Percentiles rank a stretch among this genome's conserved stretches.
Conservation (phyloP, 2,113 vertebrate species). For the Podarcis muralis region DNA sequence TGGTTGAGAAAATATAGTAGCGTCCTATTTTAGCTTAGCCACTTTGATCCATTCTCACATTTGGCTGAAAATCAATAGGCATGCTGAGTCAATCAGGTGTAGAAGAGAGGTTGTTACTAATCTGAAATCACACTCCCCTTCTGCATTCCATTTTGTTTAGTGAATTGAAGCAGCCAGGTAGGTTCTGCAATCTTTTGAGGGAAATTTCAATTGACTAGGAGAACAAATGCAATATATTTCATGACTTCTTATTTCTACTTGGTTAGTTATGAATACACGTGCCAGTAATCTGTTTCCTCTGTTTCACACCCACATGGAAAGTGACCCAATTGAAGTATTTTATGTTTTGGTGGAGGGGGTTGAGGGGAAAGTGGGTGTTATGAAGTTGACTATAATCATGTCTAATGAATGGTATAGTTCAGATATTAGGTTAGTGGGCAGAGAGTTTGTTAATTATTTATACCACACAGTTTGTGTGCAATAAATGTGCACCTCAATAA, state of each 20-base stretch:
- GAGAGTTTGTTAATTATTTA: background rate
- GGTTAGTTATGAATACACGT: constrained; percentile 51
- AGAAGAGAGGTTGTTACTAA: constrained; percentile 13
- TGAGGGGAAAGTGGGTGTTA: background rate
- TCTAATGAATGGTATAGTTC: background rate
- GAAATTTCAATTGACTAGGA: constrained; percentile 24
- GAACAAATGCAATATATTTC: constrained; percentile 48
- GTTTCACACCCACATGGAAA: constrained; percentile 18
- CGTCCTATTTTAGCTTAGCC: constrained; percentile 14
- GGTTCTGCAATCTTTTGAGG: background rate
- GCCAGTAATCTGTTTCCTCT: constrained; percentile 24
- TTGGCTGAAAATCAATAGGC: constrained; percentile 27
- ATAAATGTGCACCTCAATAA: background rate
- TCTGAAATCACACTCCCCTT: constrained; percentile 1
- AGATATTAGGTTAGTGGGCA: background rate
- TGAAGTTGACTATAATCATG: background rate
- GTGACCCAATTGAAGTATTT: constrained; percentile 26
- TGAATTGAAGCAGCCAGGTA: constrained; percentile 11
- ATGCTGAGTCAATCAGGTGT: constrained; percentile 14
- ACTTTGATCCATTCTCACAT: constrained; percentile 23
- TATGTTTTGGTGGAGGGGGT: constrained; percentile 36
- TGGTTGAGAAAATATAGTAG: constrained; percentile 24
- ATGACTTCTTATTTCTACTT: constrained; percentile 12
- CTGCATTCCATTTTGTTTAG: background rate
- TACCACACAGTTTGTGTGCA: background rate